These are phyloP conservation scores for Acromyrmex charruanus DNA, from an alignment of 1,140 invertebrate species.

Conservation along the genomic window DNA sequence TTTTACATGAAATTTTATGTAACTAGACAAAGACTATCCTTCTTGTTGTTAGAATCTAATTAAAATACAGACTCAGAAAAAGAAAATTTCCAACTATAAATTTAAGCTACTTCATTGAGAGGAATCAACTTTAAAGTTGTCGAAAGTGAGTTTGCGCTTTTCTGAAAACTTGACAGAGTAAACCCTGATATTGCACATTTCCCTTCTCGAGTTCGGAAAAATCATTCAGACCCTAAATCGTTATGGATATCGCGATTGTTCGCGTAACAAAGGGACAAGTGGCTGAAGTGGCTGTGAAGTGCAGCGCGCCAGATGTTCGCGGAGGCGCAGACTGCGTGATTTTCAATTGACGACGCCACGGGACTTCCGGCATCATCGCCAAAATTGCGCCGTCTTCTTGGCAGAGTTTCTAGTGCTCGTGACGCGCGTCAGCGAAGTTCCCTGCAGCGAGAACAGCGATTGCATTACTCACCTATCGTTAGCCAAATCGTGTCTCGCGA, in stretches of 20 bases:
- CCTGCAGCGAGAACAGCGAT: constrained; percentile 18
- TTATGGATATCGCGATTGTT: not conserved
- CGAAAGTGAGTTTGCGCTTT: not conserved
- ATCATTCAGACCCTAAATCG: not conserved
- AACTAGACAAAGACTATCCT: not conserved
- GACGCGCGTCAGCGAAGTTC: constrained; percentile 56
- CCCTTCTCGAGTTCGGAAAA: not conserved
- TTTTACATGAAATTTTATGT: not conserved
- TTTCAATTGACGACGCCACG: constrained; percentile 62
- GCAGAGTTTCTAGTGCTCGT: constrained; percentile 66
- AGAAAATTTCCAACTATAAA: constrained; percentile 21
- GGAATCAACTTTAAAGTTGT: not conserved
- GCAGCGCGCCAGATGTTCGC: not conserved
- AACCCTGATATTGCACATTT: no score
- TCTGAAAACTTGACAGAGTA: not conserved
- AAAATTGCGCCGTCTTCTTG: constrained; percentile 79
- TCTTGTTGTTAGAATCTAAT: not conserved
- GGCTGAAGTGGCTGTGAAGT: not conserved
- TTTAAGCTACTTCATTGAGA: constrained; percentile 9
- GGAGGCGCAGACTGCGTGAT: constrained; percentile 73
- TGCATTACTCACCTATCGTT: constrained; percentile 41
- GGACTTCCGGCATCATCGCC: constrained; percentile 79
- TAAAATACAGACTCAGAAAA: not conserved
- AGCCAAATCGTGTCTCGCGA: constrained; percentile 39
- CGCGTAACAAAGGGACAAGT: not conserved